Conservation (phyloP, 2,113 vertebrate genomes). For the Laticauda colubrina region DNA sequence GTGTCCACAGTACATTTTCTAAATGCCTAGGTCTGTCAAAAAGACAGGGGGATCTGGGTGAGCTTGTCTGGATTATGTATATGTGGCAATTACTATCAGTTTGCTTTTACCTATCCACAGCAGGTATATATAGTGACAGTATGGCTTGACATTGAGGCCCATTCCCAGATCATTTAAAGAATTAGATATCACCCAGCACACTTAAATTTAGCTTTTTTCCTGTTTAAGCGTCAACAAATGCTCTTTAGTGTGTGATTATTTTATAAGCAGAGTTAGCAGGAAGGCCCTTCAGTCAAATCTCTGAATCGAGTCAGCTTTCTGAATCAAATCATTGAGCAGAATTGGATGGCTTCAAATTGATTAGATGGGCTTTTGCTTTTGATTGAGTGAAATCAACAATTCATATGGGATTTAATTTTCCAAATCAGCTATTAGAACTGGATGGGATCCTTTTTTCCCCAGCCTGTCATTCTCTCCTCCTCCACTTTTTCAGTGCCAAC, state of each 20-base stretch:
- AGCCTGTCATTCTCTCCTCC: not conserved
- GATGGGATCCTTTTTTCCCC: not conserved
- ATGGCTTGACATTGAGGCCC: not conserved
- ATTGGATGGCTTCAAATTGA: not conserved
- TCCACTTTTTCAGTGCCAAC: conserved; percentile 12
- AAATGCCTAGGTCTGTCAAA: conserved; percentile 1
- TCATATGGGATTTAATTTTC: not conserved
- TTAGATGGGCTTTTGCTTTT: not conserved
- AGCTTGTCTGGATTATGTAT: not conserved
- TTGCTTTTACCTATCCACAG: not conserved
- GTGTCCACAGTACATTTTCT: conserved; percentile 9
- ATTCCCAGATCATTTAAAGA: not conserved
- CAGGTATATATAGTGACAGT: not conserved
- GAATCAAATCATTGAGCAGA: not conserved
- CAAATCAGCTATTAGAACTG: not conserved
- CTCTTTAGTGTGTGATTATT: not conserved
- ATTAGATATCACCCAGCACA: not conserved
- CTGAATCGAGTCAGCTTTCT: not conserved
- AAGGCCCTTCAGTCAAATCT: not conserved
- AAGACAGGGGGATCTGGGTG: not conserved
- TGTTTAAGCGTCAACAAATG: not conserved
- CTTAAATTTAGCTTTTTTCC: not conserved
- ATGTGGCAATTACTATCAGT: not conserved
- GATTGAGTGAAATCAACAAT: not conserved
- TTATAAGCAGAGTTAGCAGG: not conserved